phyloP scores from a whole-genome alignment of 1,140 invertebrate species.

The Drosophila mauritiana region DNA sequence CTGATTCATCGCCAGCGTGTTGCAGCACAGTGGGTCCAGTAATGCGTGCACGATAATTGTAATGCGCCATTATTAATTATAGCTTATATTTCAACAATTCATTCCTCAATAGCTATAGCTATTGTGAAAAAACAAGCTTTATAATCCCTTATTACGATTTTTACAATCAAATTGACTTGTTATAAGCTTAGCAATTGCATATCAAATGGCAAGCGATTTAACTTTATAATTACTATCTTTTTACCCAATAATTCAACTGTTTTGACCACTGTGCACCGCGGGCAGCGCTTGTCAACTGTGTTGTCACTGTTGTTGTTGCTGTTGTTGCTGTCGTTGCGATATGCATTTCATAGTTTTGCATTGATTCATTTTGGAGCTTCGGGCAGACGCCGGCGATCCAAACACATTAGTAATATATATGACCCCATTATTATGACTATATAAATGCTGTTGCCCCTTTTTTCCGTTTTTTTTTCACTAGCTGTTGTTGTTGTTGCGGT shows the following conservation, averaged over 20 bases:
- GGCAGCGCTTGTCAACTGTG: slow-evolving; percentile 39
- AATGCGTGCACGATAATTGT: neutral
- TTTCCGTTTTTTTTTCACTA: neutral
- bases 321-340: slow-evolving; percentile 36
- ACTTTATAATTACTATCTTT: neutral
- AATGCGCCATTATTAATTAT: neutral
- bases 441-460: slow-evolving; percentile 1
- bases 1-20: slow-evolving; percentile 47
- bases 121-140: neutral
- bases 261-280: slow-evolving; percentile 17
- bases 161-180: no score
- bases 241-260: neutral
- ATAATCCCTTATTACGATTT: no score
- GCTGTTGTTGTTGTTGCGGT: no score
- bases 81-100: neutral
- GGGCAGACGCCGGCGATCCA: slow-evolving; percentile 37
- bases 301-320: slow-evolving; percentile 37
- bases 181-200: neutral
- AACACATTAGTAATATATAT: slow-evolving; percentile 50
- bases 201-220: no score
- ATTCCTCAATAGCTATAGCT: neutral
- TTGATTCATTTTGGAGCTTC: slow-evolving; percentile 51
- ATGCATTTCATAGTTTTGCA: slow-evolving; percentile 61
- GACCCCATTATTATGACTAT: slow-evolving; percentile 26
- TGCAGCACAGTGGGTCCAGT: slow-evolving; percentile 10